These are phyloP conservation scores for Etheostoma cragini DNA, from an alignment of 2,113 vertebrate species.

Conservation along the genomic window DNA sequence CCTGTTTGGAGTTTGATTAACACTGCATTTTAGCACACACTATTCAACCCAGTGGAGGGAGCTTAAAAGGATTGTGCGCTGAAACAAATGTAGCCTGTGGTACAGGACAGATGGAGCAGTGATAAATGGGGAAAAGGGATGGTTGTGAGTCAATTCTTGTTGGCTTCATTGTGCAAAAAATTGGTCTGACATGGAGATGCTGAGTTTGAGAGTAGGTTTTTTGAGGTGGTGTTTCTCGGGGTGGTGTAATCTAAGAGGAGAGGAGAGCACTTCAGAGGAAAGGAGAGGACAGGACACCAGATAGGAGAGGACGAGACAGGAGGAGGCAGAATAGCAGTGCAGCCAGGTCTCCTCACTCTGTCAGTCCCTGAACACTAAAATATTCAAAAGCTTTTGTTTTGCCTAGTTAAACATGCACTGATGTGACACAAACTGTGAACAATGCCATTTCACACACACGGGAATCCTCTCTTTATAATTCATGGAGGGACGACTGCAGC, in stretches of 20 bases:
- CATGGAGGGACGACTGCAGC: constrained; percentile 60
- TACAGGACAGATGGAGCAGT: constrained; percentile 60
- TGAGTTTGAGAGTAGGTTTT: constrained; percentile 18
- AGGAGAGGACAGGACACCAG: constrained; percentile 56
- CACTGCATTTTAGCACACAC: constrained; percentile 39
- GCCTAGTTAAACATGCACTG: constrained; percentile 84
- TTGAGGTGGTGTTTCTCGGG: constrained; percentile 13
- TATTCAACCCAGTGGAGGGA: constrained; percentile 46
- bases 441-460: constrained; percentile 76
- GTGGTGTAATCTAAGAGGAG: constrained; percentile 58
- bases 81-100: constrained; percentile 41
- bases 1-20: constrained; percentile 70
- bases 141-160: constrained; percentile 46
- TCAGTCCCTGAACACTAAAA: constrained; percentile 73
- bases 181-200: constrained; percentile 26
- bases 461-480: constrained; percentile 79
- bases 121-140: constrained; percentile 53
- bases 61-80: constrained; percentile 33
- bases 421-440: constrained; percentile 85
- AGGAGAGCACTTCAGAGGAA: constrained; percentile 44
- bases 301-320: constrained; percentile 46
- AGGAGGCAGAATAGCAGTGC: constrained; percentile 60
- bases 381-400: constrained; percentile 86
- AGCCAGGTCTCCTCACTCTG: constrained; percentile 58
- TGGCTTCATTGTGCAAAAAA: constrained; percentile 31